phyloP scores from a whole-genome alignment of 2,888 invertebrate genomes.

The Plebejus anna region DNA sequence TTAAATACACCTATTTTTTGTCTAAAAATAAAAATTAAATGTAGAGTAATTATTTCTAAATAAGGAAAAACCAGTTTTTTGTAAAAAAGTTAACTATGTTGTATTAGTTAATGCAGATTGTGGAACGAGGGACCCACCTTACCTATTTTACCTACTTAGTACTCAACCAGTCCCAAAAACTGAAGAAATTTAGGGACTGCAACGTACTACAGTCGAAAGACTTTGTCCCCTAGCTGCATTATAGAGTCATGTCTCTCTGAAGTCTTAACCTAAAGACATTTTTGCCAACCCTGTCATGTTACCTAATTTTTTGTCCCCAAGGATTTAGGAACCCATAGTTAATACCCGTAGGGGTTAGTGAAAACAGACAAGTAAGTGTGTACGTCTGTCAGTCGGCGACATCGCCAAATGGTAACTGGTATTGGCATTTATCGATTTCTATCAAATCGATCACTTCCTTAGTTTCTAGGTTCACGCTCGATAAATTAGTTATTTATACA shows the following conservation, averaged over 20 bases:
- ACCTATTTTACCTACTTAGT: too few species aligned
- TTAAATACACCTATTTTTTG: neutral
- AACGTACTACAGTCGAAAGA: too few species aligned
- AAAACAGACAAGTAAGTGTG: neutral
- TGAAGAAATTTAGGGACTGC: too few species aligned
- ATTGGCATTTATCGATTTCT: constrained; percentile 13
- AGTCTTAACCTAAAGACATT: neutral
- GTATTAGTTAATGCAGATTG: neutral
- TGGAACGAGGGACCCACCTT: neutral
- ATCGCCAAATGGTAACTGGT: constrained; percentile 13
- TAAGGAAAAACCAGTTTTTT: neutral
- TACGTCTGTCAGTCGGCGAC: constrained; percentile 2
- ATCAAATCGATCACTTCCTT: constrained; percentile 24
- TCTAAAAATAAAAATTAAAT: neutral
- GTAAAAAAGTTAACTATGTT: neutral
- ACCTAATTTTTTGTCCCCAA: neutral
- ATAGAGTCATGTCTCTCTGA: neutral
- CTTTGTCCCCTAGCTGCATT: neutral
- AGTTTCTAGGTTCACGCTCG: constrained; percentile 22
- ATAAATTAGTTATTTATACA: constrained; percentile 7
- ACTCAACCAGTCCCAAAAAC: too few species aligned
- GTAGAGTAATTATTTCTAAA: neutral
- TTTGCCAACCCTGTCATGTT: neutral
- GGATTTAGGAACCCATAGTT: neutral
- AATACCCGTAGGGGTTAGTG: too few species aligned